Evolutionary conservation across 2,888 invertebrate genomes (phyloP).

Genomic region (Oscheius onirici): DNA sequence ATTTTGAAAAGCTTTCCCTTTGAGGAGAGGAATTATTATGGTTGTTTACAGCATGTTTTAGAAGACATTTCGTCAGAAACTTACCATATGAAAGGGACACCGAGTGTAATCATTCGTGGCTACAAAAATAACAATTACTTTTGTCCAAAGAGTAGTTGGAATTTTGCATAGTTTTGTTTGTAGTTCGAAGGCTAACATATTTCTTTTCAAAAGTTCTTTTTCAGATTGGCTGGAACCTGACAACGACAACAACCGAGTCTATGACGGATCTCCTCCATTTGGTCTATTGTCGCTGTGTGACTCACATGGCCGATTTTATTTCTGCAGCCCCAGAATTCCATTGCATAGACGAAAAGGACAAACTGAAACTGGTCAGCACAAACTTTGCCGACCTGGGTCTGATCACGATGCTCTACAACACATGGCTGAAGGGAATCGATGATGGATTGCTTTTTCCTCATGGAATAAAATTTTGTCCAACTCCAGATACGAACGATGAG

Average conservation of each 20-base stretch:
- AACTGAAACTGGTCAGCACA: not conserved
- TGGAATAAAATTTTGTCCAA: not conserved
- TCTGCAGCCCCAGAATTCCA: constrained; percentile 19
- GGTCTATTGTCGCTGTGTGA: constrained; percentile 19
- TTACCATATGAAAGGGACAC: too few relatives aligned
- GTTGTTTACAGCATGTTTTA: too few relatives aligned
- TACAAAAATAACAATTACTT: too few relatives aligned
- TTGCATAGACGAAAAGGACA: constrained; percentile 13
- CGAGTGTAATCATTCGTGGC: too few relatives aligned
- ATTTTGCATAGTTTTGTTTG: too few relatives aligned
- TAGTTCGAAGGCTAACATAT: too few relatives aligned
- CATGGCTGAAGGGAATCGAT: not conserved
- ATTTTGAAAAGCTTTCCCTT: too few relatives aligned
- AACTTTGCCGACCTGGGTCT: constrained; percentile 23
- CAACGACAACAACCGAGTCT: not conserved
- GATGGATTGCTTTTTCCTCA: constrained; percentile 22
- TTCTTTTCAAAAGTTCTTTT: not conserved
- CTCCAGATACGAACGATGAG: constrained; percentile 3
- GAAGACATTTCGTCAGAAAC: too few relatives aligned
- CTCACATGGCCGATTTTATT: constrained; percentile 22
- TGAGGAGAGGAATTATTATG: too few relatives aligned
- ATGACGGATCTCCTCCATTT: constrained; percentile 3
- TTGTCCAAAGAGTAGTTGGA: too few relatives aligned
- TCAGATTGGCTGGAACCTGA: constrained; percentile 20
- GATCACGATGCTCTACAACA: constrained; percentile 27